Evolutionary conservation across 2,888 invertebrate species (phyloP), one percentile per base, ranked within the genome.

Genomic region (Argyresthia albistria): DNA sequence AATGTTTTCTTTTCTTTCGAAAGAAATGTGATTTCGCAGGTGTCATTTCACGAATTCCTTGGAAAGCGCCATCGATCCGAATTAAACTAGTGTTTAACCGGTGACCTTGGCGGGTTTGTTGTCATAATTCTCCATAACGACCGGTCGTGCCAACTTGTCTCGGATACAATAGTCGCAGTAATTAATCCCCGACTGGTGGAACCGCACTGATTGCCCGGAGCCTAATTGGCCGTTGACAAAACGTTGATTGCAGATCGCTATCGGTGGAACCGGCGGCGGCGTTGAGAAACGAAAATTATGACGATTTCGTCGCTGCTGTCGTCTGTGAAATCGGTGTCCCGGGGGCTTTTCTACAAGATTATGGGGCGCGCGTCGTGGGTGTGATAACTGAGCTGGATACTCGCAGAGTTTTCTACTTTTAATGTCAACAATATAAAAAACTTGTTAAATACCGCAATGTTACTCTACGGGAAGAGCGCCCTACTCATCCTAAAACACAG

Each of bases 41-140:
- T 6, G 55, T 60, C 60, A 61, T 64, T 64, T 60, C 61, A 58
- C 58, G 55, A 58, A 54, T 56, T 50, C 54, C 56, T 56, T 6
- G 25, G 25, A 58, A 61, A 60, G 59, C 62, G 61, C 61, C 58
- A 66, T 59, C 56, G 57, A 53, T 47, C 49, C 25, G 25, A 2
- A 4, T 2, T 25, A 25, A 25, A 25, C 25, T 25, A 25, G 25
- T 25, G 25, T 25, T 25, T 25, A 25, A 39, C 9, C 46, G 15
- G n/a, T 55, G 63, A 63, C 68, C 65, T 69, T 70, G 64, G 56
- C 55, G 54, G 39, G 43, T 56, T 58, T 57, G 54, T 54, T 54
- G 59, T 60, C 54, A 56, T 60, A 15, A 58, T 59, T 61, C 65
- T 60, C 63, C 55, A 61, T 58, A 54, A 53, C 51, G 49, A 50